Percentiles rank a stretch among this genome's conserved stretches.
Conservation (phyloP, 2,113 vertebrate species). For the Rhegmatorhina hoffmannsi region DNA sequence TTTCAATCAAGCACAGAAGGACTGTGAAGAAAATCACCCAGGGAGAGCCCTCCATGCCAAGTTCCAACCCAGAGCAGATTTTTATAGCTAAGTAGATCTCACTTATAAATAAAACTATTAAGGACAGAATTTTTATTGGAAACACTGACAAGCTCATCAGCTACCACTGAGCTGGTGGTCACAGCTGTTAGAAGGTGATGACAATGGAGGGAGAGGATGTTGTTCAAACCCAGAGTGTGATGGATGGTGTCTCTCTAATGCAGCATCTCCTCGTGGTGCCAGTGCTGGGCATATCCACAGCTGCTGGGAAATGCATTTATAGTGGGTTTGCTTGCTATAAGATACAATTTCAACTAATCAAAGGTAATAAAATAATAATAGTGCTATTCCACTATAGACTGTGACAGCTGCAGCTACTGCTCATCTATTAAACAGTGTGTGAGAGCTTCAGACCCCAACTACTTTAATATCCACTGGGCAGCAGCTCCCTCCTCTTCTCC, state of each 20-base stretch:
- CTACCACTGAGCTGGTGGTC: constrained; percentile 6
- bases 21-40: constrained; percentile 4
- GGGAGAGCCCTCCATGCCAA: background rate
- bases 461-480: background rate
- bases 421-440: background rate
- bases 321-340: background rate
- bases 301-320: constrained; percentile 10
- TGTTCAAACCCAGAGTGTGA: constrained; percentile 41
- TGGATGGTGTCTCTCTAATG: constrained; percentile 20
- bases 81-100: constrained; percentile 15
- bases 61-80: constrained; percentile 8
- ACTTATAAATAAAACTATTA: constrained; percentile 25
- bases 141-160: constrained; percentile 20
- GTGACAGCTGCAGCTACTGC: constrained; percentile 42
- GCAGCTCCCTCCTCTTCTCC: background rate
- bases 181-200: constrained; percentile 35
- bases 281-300: background rate
- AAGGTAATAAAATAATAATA: constrained; percentile 44
- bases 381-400: background rate
- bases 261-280: background rate
- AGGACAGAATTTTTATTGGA: constrained; percentile 33
- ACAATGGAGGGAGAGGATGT: constrained; percentile 45
- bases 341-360: constrained; percentile 37
- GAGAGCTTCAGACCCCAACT: background rate
- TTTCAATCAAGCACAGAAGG: constrained; percentile 32